Percentiles rank a stretch among this genome's conserved stretches.
Evolutionary conservation across 2,888 invertebrate genomes (phyloP).

Genomic region (Colostygia pectinataria): DNA sequence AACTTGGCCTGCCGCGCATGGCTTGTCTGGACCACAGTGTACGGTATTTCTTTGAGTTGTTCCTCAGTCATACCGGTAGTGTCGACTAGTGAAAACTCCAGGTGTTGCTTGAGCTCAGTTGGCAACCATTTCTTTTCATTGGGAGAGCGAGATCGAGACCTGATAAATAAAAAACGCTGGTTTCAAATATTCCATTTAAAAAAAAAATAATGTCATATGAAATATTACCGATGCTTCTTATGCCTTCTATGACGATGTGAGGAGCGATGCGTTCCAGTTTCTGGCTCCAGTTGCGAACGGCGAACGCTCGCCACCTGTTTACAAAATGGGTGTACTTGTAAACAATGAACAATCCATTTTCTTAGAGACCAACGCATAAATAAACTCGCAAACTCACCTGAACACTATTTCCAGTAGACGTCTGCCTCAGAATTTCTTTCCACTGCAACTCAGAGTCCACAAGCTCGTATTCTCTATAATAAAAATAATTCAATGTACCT

Average conservation of each 20-base stretch:
- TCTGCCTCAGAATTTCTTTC: slow-evolving; percentile 92
- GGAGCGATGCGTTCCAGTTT: slow-evolving; percentile 78
- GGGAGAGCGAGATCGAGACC: slow-evolving; percentile 87
- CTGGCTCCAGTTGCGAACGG: slow-evolving; percentile 78
- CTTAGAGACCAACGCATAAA: neutral
- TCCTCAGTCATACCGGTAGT: slow-evolving; percentile 95
- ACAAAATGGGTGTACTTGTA: neutral
- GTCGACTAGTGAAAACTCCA: slow-evolving; percentile 94
- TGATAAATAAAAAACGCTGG: slow-evolving; percentile 33
- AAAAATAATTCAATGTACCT: neutral
- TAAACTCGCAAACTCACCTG: slow-evolving; percentile 53
- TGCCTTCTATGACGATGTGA: slow-evolving; percentile 84
- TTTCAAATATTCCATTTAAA: neutral
- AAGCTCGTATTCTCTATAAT: slow-evolving; percentile 85
- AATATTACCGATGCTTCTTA: slow-evolving; percentile 82
- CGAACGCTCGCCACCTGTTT: slow-evolving; percentile 88
- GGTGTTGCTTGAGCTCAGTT: slow-evolving; percentile 91
- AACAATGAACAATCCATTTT: neutral
- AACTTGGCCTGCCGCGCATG: slow-evolving; percentile 84
- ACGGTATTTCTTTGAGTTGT: slow-evolving; percentile 93
- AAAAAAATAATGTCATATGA: neutral
- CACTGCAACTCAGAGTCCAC: slow-evolving; percentile 95
- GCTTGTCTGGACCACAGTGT: slow-evolving; percentile 92
- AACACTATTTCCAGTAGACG: slow-evolving; percentile 78
- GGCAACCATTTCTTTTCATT: slow-evolving; percentile 88